A percentile compares a stretch with the other conserved stretches of the same genome.
Conservation (phyloP, 2,888 invertebrate species). For the Pheosia gnoma region DNA sequence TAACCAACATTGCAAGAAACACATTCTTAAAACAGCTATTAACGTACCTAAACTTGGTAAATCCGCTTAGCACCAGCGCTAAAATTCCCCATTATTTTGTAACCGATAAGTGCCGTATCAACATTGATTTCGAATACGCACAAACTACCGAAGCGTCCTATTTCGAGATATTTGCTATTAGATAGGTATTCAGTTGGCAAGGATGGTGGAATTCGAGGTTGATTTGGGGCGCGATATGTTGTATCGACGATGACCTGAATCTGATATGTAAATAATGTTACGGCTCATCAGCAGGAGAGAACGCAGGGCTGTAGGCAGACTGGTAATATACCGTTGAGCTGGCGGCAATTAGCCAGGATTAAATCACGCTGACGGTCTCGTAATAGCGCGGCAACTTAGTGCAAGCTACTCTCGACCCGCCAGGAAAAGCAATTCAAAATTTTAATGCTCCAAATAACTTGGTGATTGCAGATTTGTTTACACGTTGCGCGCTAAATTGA, state of each 20-base stretch:
- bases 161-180: conserved; percentile 24
- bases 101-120: conserved; percentile 19
- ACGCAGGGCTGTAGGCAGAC: conserved; percentile 31
- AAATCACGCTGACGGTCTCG: conserved; percentile 58
- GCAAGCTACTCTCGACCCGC: conserved; percentile 44
- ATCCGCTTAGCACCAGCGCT: conserved; percentile 31
- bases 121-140: no score
- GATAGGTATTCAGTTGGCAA: conserved; percentile 38
- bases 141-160: conserved; percentile 1
- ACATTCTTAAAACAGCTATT: background rate
- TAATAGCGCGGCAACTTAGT: conserved; percentile 56
- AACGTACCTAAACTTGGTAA: conserved; percentile 10
- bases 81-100: conserved; percentile 34
- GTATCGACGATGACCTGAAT: conserved; percentile 47
- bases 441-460: conserved; percentile 51
- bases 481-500: conserved; percentile 28
- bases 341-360: conserved; percentile 70
- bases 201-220: conserved; percentile 52
- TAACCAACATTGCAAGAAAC: no score
- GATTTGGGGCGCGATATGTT: conserved; percentile 47
- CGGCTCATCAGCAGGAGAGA: conserved; percentile 39
- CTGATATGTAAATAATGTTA: conserved; percentile 55
- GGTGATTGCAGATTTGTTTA: conserved; percentile 52
- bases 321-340: conserved; percentile 52
- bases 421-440: conserved; percentile 48